Base-by-base conservation (phyloP, 2,888 invertebrate species). In the Cheiracanthium punctorium region DNA sequence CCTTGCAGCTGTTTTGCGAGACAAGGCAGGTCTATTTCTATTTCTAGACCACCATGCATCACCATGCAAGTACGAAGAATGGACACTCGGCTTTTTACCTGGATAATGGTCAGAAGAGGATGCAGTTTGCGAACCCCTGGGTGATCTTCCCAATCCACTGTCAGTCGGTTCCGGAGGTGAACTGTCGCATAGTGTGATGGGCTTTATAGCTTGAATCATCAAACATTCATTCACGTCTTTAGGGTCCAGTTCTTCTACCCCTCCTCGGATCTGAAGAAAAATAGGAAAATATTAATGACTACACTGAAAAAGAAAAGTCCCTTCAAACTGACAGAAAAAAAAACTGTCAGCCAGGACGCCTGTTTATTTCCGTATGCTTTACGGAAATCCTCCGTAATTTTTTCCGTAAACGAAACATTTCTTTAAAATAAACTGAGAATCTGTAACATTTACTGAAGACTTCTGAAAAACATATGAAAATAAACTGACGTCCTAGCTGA, bases 41-140 rank as follows among this genome's bases (percentile, higher is more conserved):
- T n/a, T n/a, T n/a, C n/a, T n/a, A n/a, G n/a, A n/a, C n/a, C n/a
- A n/a, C n/a, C n/a, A n/a, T n/a, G n/a, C n/a, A n/a, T n/a, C n/a
- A n/a, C n/a, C n/a, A n/a, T n/a, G n/a, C n/a, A n/a, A n/a, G n/a
- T n/a, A n/a, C n/a, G n/a, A n/a, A n/a, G n/a, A n/a, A n/a, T n/a
- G n/a, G n/a, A n/a, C n/a, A n/a, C n/a, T n/a, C n/a, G n/a, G n/a
- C n/a, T n/a, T n/a, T 58, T 58, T 58, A 87, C 87, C 82, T 74
- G 87, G 82, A 72, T 87, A 87, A 37, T 82, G 82, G 52, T 87
- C 87, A 17, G 79, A 82, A n/a, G 82, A 82, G 20, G 79, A 82
- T 14, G 82, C 77, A 17, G 79, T 79, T 12, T 82, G 82, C 1
- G 87, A 87, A 29, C 82, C 67, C 28, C 87, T 77, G 0, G 87